Conservation (phyloP, 2,888 invertebrate species). For the Agrypnus murinus region DNA sequence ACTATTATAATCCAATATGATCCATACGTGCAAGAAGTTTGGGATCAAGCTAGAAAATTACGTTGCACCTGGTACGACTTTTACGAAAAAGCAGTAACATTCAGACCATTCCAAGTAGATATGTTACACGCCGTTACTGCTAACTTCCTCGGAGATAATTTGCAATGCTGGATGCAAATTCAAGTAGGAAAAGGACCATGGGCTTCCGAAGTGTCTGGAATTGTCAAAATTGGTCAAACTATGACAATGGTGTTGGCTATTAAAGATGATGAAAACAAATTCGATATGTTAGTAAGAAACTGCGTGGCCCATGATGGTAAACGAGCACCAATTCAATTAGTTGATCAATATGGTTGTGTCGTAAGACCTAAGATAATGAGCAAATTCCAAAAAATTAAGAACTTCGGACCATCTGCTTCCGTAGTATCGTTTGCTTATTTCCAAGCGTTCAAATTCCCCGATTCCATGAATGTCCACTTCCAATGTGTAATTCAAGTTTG, state of each 20-base stretch:
- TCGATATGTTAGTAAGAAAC: slow-evolving; percentile 95
- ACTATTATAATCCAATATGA: slow-evolving; percentile 96
- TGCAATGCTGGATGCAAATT: slow-evolving; percentile 98
- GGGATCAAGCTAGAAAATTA: slow-evolving; percentile 95
- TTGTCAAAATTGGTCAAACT: slow-evolving; percentile 96
- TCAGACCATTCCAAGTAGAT: slow-evolving; percentile 96
- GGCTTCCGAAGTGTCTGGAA: slow-evolving; percentile 97
- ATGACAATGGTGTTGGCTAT: slow-evolving; percentile 98
- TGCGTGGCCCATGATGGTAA: slow-evolving; percentile 97
- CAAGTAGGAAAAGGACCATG: slow-evolving; percentile 97
- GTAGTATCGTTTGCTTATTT: slow-evolving; percentile 96
- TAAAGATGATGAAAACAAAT: slow-evolving; percentile 96
- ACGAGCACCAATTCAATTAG: slow-evolving; percentile 92
- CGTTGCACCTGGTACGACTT: slow-evolving; percentile 97
- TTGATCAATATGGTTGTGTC: slow-evolving; percentile 95
- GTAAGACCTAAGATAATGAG: slow-evolving; percentile 96
- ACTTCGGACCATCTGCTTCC: slow-evolving; percentile 95
- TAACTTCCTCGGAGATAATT: slow-evolving; percentile 95
- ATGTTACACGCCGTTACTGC: slow-evolving; percentile 96
- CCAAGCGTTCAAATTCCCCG: slow-evolving; percentile 98
- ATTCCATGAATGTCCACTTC: slow-evolving; percentile 98
- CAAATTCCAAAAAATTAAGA: slow-evolving; percentile 96
- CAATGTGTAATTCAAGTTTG: slow-evolving; percentile 97
- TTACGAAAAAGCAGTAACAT: slow-evolving; percentile 95
- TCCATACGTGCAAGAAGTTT: slow-evolving; percentile 95